phyloP scores from a whole-genome alignment of 2,797 vertebrate species.

The Capromys pilorides region DNA sequence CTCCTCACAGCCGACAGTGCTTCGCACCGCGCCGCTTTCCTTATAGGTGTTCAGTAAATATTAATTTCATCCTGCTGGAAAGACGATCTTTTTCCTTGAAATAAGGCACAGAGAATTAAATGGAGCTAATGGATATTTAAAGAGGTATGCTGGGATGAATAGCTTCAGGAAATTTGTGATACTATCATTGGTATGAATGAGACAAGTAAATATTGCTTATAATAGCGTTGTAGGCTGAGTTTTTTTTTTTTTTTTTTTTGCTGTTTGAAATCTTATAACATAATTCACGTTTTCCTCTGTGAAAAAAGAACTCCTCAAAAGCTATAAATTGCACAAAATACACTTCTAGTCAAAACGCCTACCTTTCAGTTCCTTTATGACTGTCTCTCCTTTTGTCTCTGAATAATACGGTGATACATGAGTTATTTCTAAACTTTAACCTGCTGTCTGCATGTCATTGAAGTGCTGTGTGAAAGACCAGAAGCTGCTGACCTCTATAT shows the following conservation, averaged over 20 bases:
- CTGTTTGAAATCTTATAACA: conserved; percentile 51
- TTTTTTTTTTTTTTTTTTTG: conserved; percentile 29
- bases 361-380: conserved; percentile 19
- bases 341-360: conserved; percentile 25
- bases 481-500: neutral
- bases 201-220: conserved; percentile 52
- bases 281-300: neutral
- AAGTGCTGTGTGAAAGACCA: neutral
- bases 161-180: conserved; percentile 20
- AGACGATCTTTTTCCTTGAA: conserved; percentile 49
- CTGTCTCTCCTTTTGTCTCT: conserved; percentile 15
- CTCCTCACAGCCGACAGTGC: too few relatives aligned
- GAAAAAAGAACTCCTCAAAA: neutral
- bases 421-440: conserved; percentile 44
- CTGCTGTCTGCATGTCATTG: conserved; percentile 20
- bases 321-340: conserved; percentile 14
- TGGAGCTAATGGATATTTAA: conserved; percentile 51
- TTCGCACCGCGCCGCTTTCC: neutral
- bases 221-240: neutral
- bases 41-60: conserved; percentile 20
- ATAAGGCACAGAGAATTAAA: conserved; percentile 35
- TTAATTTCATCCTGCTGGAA: conserved; percentile 43
- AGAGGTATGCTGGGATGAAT: conserved; percentile 3
- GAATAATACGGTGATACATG: conserved; percentile 19
- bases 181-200: neutral